phyloP scores from a whole-genome alignment of 2,797 vertebrate genomes.

The Parauchenoglanis punctatus region DNA sequence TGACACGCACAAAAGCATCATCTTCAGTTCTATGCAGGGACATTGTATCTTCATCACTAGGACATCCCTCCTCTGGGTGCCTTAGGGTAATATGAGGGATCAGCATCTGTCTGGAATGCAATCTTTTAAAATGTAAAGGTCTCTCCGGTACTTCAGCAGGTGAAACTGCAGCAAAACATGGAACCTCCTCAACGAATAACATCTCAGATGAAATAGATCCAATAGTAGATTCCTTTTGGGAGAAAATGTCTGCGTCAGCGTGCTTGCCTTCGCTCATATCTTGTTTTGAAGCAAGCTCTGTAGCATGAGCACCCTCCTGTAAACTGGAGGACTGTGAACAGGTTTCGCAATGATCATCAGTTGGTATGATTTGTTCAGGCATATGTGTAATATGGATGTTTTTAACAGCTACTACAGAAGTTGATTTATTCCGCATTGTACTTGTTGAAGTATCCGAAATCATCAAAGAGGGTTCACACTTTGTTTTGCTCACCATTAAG shows the following conservation, averaged over 20 bases:
- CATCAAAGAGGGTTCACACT: constrained; percentile 14
- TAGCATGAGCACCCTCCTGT: constrained; percentile 32
- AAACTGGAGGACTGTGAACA: constrained; percentile 40
- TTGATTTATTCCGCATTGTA: constrained; percentile 22
- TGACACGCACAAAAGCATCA: background rate
- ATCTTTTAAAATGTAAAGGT: constrained; percentile 46
- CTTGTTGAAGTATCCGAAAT: constrained; percentile 22
- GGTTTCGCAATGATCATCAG: constrained; percentile 52
- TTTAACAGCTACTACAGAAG: constrained; percentile 6
- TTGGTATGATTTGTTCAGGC: constrained; percentile 37
- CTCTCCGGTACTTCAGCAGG: constrained; percentile 35
- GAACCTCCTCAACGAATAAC: constrained; percentile 44
- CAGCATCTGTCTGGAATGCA: constrained; percentile 63
- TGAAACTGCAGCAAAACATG: constrained; percentile 41
- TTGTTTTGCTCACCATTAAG: background rate
- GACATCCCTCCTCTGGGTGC: constrained; percentile 67
- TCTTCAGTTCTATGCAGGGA: constrained; percentile 44
- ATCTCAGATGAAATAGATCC: constrained; percentile 42
- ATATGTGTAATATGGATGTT: constrained; percentile 52
- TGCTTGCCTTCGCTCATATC: constrained; percentile 17
- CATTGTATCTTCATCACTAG: constrained; percentile 45
- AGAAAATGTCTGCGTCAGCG: constrained; percentile 37
- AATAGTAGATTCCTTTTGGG: constrained; percentile 38
- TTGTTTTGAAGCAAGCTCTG: constrained; percentile 31
- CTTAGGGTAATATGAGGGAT: constrained; percentile 76